phyloP scores from a whole-genome alignment of 2,888 invertebrate genomes.

The Drosophila limbata region DNA sequence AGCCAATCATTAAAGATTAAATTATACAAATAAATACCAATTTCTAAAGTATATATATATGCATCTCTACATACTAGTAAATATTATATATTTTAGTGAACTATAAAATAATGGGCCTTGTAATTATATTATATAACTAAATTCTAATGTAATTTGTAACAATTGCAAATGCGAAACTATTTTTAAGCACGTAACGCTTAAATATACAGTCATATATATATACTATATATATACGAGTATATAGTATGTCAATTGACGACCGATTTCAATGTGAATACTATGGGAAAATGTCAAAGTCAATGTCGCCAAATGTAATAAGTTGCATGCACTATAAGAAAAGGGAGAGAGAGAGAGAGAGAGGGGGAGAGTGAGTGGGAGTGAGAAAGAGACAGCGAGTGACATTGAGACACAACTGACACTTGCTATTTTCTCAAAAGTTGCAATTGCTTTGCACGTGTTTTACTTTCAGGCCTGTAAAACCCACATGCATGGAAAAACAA shows the following conservation, averaged over 20 bases:
- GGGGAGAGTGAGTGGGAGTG: neutral
- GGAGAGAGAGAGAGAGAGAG: neutral
- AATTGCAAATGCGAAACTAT: conserved; percentile 2
- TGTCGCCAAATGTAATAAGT: conserved; percentile 10
- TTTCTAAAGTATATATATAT: too few relatives aligned
- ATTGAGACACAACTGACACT: neutral
- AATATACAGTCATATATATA: neutral
- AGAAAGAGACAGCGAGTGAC: neutral
- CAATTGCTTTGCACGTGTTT: neutral
- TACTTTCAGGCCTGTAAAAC: neutral
- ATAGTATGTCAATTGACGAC: neutral
- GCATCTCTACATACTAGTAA: too few relatives aligned
- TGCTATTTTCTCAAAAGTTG: conserved; percentile 10
- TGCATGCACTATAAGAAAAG: conserved; percentile 8
- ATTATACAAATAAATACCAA: too few relatives aligned
- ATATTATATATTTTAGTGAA: too few relatives aligned
- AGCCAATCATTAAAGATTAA: too few relatives aligned
- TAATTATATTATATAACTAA: too few relatives aligned
- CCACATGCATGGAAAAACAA: neutral
- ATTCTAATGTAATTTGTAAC: neutral
- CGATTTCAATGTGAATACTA: conserved; percentile 7
- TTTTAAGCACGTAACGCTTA: neutral
- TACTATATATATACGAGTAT: neutral
- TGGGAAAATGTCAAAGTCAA: conserved; percentile 20
- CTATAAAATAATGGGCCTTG: too few relatives aligned